Conservation (phyloP, 1,140 invertebrate species). For the Drosophila littoralis region DNA sequence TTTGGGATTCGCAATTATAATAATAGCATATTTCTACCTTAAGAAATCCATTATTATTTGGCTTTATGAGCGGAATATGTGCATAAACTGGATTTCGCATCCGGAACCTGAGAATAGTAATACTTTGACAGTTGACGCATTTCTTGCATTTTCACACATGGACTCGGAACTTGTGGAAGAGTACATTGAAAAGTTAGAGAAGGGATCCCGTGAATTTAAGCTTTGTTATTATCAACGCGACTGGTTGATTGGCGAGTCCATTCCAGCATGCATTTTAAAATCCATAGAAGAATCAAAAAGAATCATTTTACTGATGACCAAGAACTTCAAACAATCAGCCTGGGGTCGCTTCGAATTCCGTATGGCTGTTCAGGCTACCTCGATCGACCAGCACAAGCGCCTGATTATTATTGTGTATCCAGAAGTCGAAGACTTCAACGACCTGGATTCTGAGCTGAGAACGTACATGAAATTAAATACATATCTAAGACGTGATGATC, state of each 20-base stretch:
- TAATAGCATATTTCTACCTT: not conserved
- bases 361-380: slow-evolving; percentile 12
- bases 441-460: too few species aligned
- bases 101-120: not conserved
- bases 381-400: not conserved
- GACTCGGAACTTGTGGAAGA: slow-evolving; percentile 1
- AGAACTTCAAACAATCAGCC: slow-evolving; percentile 5
- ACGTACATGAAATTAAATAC: too few species aligned
- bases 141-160: slow-evolving; percentile 13
- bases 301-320: slow-evolving; percentile 10
- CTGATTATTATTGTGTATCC: too few species aligned
- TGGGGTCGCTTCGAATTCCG: slow-evolving; percentile 19
- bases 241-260: slow-evolving; percentile 19
- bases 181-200: slow-evolving; percentile 6
- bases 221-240: slow-evolving; percentile 21
- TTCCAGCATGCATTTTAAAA: slow-evolving; percentile 16
- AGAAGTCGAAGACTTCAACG: too few species aligned
- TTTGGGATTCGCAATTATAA: not conserved
- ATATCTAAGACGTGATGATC: too few species aligned
- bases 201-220: not conserved
- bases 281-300: slow-evolving; percentile 11
- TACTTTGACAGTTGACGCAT: slow-evolving; percentile 1
- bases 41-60: not conserved
- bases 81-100: not conserved
- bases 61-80: slow-evolving; percentile 1